These are phyloP conservation scores for Thalassarche chlororhynchos DNA, from an alignment of 2,113 vertebrate species.

Conservation along the genomic window DNA sequence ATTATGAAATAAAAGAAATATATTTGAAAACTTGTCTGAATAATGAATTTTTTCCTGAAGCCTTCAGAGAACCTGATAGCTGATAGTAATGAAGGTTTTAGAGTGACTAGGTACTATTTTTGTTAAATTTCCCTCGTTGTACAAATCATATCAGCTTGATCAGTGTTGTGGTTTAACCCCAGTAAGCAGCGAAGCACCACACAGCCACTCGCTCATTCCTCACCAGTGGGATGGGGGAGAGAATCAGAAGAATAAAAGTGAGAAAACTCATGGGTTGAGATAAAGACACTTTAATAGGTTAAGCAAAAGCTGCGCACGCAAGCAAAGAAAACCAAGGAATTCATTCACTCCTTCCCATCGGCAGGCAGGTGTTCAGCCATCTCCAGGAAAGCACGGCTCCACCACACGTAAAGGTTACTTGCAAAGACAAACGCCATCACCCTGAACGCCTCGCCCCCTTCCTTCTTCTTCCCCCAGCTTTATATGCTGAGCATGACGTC, in stretches of 20 bases:
- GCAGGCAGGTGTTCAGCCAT: too few relatives aligned
- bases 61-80: not conserved
- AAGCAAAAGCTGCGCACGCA: too few relatives aligned
- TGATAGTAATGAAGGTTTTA: not conserved
- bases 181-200: not conserved
- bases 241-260: not conserved
- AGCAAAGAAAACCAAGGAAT: too few relatives aligned
- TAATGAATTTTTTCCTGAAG: not conserved
- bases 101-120: not conserved
- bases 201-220: rapidly evolving
- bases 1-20: not conserved
- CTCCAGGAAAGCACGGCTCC: too few relatives aligned
- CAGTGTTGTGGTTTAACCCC: not conserved
- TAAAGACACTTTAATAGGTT: too few relatives aligned
- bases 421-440: too few relatives aligned
- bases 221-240: rapidly evolving
- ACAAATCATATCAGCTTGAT: not conserved
- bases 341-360: too few relatives aligned
- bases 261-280: not conserved
- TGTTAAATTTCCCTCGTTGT: not conserved
- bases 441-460: too few relatives aligned
- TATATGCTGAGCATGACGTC: too few relatives aligned
- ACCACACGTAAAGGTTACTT: too few relatives aligned
- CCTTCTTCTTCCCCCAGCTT: too few relatives aligned
- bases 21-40: not conserved